These are phyloP conservation scores for Prostheceraeus crozeri DNA, from an alignment of 2,888 invertebrate genomes.

Conservation along the genomic window DNA sequence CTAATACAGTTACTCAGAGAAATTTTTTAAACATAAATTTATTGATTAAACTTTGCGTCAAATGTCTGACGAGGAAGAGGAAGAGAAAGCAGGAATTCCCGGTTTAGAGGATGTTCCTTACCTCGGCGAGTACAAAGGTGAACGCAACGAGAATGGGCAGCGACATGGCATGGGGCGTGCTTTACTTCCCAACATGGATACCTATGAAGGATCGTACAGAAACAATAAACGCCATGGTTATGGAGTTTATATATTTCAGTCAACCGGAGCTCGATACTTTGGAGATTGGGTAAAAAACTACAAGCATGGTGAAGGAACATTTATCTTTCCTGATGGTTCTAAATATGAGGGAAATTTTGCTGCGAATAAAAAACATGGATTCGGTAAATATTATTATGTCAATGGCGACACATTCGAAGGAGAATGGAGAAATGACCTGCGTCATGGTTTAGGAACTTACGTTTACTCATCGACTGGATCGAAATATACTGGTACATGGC, in stretches of 20 bases:
- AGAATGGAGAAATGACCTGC: constrained; percentile 56
- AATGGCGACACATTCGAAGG: constrained; percentile 57
- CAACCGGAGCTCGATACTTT: constrained; percentile 64
- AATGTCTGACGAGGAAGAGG: constrained; percentile 16
- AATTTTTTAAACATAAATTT: no score
- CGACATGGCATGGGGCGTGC: constrained; percentile 77
- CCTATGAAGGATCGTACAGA: constrained; percentile 74
- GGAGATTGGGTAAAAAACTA: constrained; percentile 69
- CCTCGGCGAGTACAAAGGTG: constrained; percentile 77
- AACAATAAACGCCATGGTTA: constrained; percentile 72
- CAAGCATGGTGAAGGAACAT: constrained; percentile 74
- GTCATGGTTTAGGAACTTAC: constrained; percentile 56
- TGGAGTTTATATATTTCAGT: constrained; percentile 65
- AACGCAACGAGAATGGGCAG: constrained; percentile 68
- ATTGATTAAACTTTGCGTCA: no score
- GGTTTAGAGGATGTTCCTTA: constrained; percentile 47
- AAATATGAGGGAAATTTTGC: constrained; percentile 66
- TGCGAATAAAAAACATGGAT: constrained; percentile 55
- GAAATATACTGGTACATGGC: constrained; percentile 55
- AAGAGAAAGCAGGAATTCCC: constrained; percentile 11
- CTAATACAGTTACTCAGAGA: no score
- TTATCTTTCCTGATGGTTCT: constrained; percentile 78
- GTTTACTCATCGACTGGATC: constrained; percentile 53
- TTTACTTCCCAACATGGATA: constrained; percentile 74
- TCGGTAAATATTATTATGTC: constrained; percentile 55